phyloP scores from a whole-genome alignment of 2,888 invertebrate species.

The Steinernema carpocapsae region DNA sequence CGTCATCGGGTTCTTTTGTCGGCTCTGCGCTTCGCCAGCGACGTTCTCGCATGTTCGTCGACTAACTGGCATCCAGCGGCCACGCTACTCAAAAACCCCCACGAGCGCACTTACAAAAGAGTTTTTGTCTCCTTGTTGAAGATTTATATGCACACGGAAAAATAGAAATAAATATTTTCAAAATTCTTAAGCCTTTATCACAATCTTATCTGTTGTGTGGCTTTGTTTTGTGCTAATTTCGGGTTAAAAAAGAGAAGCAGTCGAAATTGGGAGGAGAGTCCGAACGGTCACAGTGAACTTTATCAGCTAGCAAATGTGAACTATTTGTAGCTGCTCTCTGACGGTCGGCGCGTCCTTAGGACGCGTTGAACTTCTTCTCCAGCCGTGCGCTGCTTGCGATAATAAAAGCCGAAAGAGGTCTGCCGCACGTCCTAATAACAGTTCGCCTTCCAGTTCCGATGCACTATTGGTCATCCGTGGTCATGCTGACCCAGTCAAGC shows the following conservation, averaged over 20 bases:
- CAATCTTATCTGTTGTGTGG: background rate
- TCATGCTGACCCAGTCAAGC: conserved; percentile 22
- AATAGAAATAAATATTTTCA: conserved; percentile 31
- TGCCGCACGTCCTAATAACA: background rate
- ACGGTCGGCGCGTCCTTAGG: conserved; percentile 24
- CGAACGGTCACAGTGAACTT: conserved; percentile 26
- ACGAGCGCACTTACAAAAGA: background rate
- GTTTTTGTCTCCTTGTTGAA: background rate
- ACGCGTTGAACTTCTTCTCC: background rate
- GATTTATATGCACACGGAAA: background rate
- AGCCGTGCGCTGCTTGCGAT: background rate
- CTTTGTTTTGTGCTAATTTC: background rate
- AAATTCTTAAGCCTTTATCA: background rate
- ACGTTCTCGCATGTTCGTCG: conserved; percentile 18
- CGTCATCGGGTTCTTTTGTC: conserved; percentile 32
- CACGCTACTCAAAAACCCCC: too few species aligned
- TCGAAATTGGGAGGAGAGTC: conserved; percentile 6
- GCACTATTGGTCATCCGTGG: background rate
- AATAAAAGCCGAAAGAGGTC: background rate
- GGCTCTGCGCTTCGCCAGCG: conserved; percentile 15
- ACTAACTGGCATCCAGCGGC: background rate
- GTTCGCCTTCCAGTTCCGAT: background rate
- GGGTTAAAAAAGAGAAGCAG: background rate
- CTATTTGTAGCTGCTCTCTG: conserved; percentile 16
- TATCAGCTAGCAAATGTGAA: conserved; percentile 29